These are phyloP conservation scores for Anarrhichthys ocellatus DNA, from an alignment of 2,113 vertebrate genomes.

Conservation along the genomic window DNA sequence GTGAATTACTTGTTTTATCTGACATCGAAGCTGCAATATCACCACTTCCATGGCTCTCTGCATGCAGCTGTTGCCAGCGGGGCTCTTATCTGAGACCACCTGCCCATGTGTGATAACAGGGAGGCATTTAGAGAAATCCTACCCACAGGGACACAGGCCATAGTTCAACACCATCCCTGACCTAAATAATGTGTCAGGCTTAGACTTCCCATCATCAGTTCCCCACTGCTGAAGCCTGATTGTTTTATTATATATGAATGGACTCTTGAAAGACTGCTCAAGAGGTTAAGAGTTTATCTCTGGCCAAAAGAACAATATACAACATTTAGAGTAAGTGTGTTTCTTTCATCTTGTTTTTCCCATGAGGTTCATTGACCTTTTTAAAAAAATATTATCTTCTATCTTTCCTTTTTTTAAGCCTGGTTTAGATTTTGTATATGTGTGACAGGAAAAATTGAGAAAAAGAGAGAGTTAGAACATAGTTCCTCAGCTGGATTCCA, in stretches of 20 bases:
- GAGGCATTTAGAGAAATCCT: slow-evolving; percentile 11
- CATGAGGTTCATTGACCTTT: background rate
- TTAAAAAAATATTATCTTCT: background rate
- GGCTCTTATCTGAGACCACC: slow-evolving; percentile 22
- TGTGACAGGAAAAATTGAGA: background rate
- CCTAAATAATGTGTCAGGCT: background rate
- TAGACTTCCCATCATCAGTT: background rate
- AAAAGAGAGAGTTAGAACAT: background rate
- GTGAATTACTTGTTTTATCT: slow-evolving; percentile 14
- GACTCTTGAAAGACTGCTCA: background rate
- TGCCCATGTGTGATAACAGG: slow-evolving; percentile 15
- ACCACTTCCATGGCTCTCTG: background rate
- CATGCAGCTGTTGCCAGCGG: background rate
- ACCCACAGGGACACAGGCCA: background rate
- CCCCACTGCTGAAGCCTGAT: slow-evolving; percentile 22
- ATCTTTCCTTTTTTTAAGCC: background rate
- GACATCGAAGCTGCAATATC: background rate
- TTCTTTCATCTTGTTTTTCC: slow-evolving; percentile 2
- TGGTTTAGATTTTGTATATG: background rate
- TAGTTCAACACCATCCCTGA: slow-evolving; percentile 26
- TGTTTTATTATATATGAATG: slow-evolving; percentile 4
- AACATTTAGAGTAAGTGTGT: background rate
- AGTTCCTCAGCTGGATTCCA: background rate
- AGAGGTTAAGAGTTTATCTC: slow-evolving; percentile 32
- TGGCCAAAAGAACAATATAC: slow-evolving; percentile 1